Conservation (phyloP, 1,140 invertebrate genomes). For the Amphibalanus amphitrite region DNA sequence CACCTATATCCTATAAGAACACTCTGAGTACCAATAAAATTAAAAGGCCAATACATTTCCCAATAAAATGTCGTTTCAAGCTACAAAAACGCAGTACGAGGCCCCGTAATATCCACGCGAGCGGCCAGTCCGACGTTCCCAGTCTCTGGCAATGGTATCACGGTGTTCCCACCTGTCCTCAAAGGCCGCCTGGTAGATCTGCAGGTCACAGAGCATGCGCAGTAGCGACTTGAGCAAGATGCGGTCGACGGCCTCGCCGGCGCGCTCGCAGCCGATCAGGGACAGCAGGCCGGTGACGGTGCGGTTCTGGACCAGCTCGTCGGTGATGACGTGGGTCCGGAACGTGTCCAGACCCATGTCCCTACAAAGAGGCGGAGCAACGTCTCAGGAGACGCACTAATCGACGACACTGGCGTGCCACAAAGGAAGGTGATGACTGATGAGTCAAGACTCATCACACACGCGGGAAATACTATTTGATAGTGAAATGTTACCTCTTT, state of each 20-base stretch:
- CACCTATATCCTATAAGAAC: too few species aligned
- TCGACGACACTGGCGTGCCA: too few species aligned
- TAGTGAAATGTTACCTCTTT: slow-evolving; percentile 4
- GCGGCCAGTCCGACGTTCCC: too few species aligned
- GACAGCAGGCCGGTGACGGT: slow-evolving; percentile 87
- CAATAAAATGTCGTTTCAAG: too few species aligned
- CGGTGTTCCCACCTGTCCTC: slow-evolving; percentile 65
- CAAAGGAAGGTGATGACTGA: not conserved
- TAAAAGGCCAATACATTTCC: too few species aligned
- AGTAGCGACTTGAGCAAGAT: slow-evolving; percentile 84
- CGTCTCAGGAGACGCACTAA: too few species aligned
- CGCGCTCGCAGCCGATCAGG: slow-evolving; percentile 84
- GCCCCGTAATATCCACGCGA: too few species aligned
- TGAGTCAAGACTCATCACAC: too few species aligned
- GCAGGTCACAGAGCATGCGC: slow-evolving; percentile 90
- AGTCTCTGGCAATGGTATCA: too few species aligned
- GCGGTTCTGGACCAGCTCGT: slow-evolving; percentile 72
- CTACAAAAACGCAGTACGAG: too few species aligned
- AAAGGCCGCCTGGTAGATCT: slow-evolving; percentile 91
- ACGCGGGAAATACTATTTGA: not conserved
- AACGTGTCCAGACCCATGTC: slow-evolving; percentile 95
- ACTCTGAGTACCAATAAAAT: too few species aligned
- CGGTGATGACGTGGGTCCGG: slow-evolving; percentile 77
- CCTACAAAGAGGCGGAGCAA: slow-evolving; percentile 36
- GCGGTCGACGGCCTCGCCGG: slow-evolving; percentile 84